Evolutionary conservation across 2,888 invertebrate genomes (phyloP), one percentile per base, ranked within the genome.

Genomic region (Drosophila paracracens): DNA sequence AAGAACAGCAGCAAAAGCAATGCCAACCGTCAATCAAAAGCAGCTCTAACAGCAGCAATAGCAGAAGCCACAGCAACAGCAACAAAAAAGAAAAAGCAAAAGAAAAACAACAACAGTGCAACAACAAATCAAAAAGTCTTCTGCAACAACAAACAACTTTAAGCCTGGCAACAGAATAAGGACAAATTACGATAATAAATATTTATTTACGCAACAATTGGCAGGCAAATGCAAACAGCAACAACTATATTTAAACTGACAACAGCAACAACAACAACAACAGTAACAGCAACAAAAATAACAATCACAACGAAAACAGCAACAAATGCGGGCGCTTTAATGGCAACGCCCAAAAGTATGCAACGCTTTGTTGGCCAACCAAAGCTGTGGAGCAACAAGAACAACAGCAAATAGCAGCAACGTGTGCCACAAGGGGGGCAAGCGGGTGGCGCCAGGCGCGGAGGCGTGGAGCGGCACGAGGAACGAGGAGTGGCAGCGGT

Each of bases 311-410:
- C 13, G 7, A 59, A 21, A 46, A 48, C 29, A 56, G 62, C 31
- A 52, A 48, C 36, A 59, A 65, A 60, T 54, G 71, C 56, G 60
- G 59, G 21, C 59, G 56, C 50, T 63, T 79, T 80, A 68, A 78
- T 79, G 81, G 81, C 79, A 81, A 77, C 79, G 79, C 79, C 81
- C 74, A 77, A 73, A 64, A 81, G 73, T 81, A 79, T 76, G 79
- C 79, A 81, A 81, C 73, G 79, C 60, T 76, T 79, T 73, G 56
- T 66, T 66, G 62, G 62, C 60, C 77, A 68, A 48, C 78, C 46
- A 67, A 64, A 71, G 46, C 54, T 59, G 48, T 35, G 54, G 21
- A 48, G 54, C 61, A 56, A 54, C 25, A 54, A 38, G 11, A 56
- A 38, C 43, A 54, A 59, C 59, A 58, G 46, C 40, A 72, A 81